Evolutionary conservation across 2,113 vertebrate genomes (phyloP).

Genomic region (Phalacrocorax pelagicus): DNA sequence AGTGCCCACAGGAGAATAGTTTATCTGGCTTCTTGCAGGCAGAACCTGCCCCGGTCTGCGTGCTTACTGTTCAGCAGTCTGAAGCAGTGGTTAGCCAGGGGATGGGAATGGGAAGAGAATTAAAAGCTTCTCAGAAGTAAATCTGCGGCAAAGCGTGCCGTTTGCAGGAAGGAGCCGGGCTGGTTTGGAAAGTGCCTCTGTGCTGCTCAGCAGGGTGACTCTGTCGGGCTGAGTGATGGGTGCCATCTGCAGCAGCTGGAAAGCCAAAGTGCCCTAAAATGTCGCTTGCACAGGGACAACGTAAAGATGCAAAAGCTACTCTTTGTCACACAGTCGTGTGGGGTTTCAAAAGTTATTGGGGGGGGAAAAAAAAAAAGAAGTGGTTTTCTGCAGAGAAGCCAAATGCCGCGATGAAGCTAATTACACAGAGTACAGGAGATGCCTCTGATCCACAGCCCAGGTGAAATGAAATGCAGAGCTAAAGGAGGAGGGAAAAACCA

Average conservation of each 20-base stretch:
- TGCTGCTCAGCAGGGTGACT: not conserved
- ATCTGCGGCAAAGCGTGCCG: not conserved
- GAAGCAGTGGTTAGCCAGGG: not conserved
- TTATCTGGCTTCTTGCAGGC: constrained; percentile 4
- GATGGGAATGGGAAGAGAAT: not conserved
- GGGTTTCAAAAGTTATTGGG: not conserved
- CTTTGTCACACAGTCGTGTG: accelerated
- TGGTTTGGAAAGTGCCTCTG: not conserved
- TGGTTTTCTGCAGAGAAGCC: not conserved
- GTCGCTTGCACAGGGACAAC: not conserved
- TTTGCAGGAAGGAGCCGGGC: not conserved
- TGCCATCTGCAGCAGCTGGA: not conserved
- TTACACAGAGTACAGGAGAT: not conserved
- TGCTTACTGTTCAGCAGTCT: not conserved
- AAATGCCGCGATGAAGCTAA: not conserved
- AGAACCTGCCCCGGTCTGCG: not conserved
- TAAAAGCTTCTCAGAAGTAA: not conserved
- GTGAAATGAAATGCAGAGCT: not conserved
- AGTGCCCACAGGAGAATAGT: constrained; percentile 13
- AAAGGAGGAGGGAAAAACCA: not conserved
- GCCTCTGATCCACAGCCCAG: not conserved
- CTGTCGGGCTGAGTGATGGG: not conserved
- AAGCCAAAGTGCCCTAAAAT: not conserved
- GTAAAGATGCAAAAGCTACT: not conserved
- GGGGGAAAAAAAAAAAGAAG: too few relatives aligned